These are phyloP conservation scores for Ophioderma brevispina DNA, from an alignment of 35 echinoderm and acorn worm genomes.

Conservation along the genomic window DNA sequence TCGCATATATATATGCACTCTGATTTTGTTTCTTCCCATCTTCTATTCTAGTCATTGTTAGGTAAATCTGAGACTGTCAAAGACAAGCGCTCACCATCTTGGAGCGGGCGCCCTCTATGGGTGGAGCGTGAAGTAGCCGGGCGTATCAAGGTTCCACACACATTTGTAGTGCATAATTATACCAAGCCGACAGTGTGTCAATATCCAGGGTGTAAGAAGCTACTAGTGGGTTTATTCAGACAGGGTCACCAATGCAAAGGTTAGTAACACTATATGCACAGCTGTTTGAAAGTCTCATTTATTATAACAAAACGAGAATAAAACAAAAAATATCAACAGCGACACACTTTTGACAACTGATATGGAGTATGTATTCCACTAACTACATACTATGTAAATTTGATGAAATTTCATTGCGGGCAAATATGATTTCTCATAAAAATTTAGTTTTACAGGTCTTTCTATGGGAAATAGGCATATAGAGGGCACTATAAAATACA, in stretches of 20 bases:
- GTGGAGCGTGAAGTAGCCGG: slow-evolving; percentile 92
- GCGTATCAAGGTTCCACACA: slow-evolving; percentile 99
- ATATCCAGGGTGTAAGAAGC: slow-evolving; percentile 74
- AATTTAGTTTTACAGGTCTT: no score
- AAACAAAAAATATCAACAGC: no score
- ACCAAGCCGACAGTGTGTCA: slow-evolving; percentile 98
- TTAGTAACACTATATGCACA: no score
- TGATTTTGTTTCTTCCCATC: background rate
- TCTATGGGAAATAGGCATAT: no score
- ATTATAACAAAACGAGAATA: no score
- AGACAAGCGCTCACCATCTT: slow-evolving; percentile 87
- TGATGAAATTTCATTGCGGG: no score
- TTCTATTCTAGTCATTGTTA: slow-evolving; percentile 55
- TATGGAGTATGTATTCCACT: no score
- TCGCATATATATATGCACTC: background rate
- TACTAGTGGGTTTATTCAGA: slow-evolving; percentile 87
- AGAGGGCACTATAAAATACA: no score
- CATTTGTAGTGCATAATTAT: slow-evolving; percentile 98
- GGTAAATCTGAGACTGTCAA: slow-evolving; percentile 70
- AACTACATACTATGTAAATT: no score
- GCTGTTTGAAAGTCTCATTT: no score
- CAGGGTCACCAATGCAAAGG: slow-evolving; percentile 99
- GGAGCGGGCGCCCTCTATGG: slow-evolving; percentile 91
- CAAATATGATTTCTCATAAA: no score
- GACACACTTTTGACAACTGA: no score